A percentile compares a stretch with the other conserved stretches of the same genome.
Evolutionary conservation across 2,797 vertebrate genomes (phyloP).

Genomic region (Aselliscus stoliczkanus): DNA sequence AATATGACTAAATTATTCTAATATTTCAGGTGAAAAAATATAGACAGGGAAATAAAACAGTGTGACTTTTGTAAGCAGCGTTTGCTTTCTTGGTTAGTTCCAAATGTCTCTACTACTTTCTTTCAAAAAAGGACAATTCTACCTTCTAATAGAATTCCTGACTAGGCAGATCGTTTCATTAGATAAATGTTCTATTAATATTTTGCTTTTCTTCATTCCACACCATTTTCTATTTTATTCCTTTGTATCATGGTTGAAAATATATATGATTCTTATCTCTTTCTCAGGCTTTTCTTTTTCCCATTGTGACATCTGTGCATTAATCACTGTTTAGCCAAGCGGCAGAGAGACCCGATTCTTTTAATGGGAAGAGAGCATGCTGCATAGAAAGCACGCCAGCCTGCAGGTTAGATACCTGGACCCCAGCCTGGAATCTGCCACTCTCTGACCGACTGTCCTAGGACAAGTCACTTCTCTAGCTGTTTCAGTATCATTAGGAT

Average conservation of each 20-base stretch:
- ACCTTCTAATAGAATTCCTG: constrained; percentile 35
- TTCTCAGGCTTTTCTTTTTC: background rate
- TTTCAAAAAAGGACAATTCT: constrained; percentile 31
- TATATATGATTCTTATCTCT: constrained; percentile 45
- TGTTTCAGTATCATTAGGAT: background rate
- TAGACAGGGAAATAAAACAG: background rate
- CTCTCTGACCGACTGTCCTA: background rate
- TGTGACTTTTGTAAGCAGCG: background rate
- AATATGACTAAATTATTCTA: background rate
- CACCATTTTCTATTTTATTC: constrained; percentile 54
- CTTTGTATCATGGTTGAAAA: constrained; percentile 48
- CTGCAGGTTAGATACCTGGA: background rate
- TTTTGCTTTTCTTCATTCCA: constrained; percentile 51
- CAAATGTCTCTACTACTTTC: constrained; percentile 27
- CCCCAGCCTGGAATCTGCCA: background rate
- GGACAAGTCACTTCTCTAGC: constrained; percentile 10
- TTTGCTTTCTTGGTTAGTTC: constrained; percentile 30
- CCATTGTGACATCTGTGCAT: background rate
- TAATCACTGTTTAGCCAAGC: constrained; percentile 34
- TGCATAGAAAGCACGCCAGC: background rate
- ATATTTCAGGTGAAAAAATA: constrained; percentile 14
- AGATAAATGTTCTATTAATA: constrained; percentile 39
- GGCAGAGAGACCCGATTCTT: constrained; percentile 26
- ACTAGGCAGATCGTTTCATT: constrained; percentile 32
- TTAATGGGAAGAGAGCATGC: background rate